phyloP scores from a whole-genome alignment of 2,888 invertebrate genomes.

The Agrochola lychnidis region DNA sequence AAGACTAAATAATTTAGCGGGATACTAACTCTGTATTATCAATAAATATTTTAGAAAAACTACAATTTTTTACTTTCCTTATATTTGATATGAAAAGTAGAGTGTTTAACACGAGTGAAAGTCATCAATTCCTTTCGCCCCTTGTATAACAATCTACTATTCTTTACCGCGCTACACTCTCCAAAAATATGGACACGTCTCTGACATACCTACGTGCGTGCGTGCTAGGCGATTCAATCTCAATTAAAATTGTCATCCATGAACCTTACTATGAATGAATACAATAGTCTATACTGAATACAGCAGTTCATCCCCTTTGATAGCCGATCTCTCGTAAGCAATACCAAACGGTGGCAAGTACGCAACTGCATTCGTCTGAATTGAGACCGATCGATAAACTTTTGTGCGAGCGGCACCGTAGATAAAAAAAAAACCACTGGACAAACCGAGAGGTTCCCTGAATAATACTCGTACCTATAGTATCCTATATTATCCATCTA shows the following conservation, averaged over 20 bases:
- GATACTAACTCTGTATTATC: no score
- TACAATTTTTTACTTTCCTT: no score
- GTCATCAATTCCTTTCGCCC: no score
- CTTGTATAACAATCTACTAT: no score
- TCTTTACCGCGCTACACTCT: not conserved
- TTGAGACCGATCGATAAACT: constrained; percentile 42
- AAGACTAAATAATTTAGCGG: no score
- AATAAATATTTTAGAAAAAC: no score
- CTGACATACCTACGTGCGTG: not conserved
- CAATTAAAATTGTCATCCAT: not conserved
- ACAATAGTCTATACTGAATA: not conserved
- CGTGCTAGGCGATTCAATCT: not conserved
- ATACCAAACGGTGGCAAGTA: constrained; percentile 8
- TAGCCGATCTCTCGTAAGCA: not conserved
- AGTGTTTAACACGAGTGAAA: no score
- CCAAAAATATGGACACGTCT: constrained; percentile 2
- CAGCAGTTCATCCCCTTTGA: not conserved
- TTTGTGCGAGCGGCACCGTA: constrained; percentile 2
- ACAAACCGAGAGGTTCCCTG: not conserved
- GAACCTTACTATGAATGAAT: not conserved
- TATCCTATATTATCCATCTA: not conserved
- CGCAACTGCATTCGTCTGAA: constrained; percentile 36
- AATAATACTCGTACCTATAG: not conserved
- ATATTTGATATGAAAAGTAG: no score
- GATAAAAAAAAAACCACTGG: not conserved